Percentiles rank a stretch among this genome's conserved stretches.
phyloP scores from a whole-genome alignment of 2,113 vertebrate genomes.

The Pantherophis guttatus region DNA sequence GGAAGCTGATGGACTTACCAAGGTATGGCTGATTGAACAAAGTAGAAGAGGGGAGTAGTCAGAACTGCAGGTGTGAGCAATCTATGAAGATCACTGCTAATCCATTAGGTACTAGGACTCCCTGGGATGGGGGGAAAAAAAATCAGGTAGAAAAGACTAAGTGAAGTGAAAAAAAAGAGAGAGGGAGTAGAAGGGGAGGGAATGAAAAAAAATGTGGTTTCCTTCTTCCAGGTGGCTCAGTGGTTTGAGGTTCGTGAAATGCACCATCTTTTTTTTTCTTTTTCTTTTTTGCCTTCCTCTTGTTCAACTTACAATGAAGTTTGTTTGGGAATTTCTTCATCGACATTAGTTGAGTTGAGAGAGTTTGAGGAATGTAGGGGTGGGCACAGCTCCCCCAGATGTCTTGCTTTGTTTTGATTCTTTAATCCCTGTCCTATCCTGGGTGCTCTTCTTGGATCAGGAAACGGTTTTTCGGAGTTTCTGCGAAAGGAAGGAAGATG shows the following conservation, averaged over 20 bases:
- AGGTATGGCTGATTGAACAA: conserved; percentile 85
- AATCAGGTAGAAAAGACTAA: conserved; percentile 51
- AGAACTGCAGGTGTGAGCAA: conserved; percentile 88
- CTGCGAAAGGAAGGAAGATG: neutral
- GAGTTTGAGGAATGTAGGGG: neutral
- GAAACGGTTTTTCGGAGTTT: neutral
- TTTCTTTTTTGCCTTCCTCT: neutral
- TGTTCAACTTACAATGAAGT: neutral
- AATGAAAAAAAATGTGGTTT: neutral
- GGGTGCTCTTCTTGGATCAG: neutral
- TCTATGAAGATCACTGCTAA: conserved; percentile 83
- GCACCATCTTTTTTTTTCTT: neutral
- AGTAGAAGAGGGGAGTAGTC: conserved; percentile 70
- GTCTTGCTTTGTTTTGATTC: neutral
- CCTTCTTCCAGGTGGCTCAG: conserved; percentile 31
- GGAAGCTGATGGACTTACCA: conserved; percentile 80
- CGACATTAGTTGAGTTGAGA: neutral
- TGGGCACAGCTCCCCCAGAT: neutral
- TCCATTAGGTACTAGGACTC: conserved; percentile 74
- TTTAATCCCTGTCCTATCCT: neutral
- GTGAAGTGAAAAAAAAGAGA: conserved; percentile 42
- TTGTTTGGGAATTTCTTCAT: neutral
- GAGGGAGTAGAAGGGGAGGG: conserved; percentile 2
- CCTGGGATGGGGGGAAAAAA: conserved; percentile 36
- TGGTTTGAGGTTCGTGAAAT: conserved; percentile 25